phyloP scores from a whole-genome alignment of 2,888 invertebrate genomes.

The Proisotoma minuta region DNA sequence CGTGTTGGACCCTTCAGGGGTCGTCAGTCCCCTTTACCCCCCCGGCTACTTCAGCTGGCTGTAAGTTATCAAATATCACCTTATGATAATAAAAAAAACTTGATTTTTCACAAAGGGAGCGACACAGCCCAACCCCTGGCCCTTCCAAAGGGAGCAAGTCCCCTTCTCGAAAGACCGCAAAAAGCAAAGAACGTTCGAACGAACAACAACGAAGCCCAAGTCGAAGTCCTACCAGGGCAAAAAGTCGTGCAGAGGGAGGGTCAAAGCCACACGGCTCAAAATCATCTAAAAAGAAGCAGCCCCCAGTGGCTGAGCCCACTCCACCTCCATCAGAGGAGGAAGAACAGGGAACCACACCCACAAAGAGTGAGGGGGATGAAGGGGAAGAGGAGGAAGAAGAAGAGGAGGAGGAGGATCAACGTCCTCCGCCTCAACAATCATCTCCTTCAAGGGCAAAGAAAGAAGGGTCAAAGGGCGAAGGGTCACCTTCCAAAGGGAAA shows the following conservation, averaged over 20 bases:
- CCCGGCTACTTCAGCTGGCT: conserved; percentile 47
- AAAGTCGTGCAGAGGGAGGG: conserved; percentile 40
- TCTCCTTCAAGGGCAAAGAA: background rate
- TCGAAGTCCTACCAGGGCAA: conserved; percentile 44
- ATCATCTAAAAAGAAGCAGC: conserved; percentile 40
- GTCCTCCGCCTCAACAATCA: background rate
- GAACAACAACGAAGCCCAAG: conserved; percentile 30
- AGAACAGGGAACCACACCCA: background rate
- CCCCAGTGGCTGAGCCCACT: background rate
- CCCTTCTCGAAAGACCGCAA: conserved; percentile 29
- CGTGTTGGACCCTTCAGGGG: conserved; percentile 35
- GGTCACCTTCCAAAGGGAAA: background rate
- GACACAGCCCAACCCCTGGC: conserved; percentile 8
- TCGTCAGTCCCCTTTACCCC: conserved; percentile 46
- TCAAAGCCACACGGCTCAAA: conserved; percentile 39
- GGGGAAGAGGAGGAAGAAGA: background rate
- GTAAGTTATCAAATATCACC: conserved; percentile 33
- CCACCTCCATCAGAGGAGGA: conserved; percentile 2
- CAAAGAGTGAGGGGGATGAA: background rate
- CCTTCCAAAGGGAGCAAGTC: conserved; percentile 15
- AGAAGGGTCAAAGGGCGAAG: background rate
- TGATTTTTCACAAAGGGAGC: background rate
- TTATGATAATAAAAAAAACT: background rate
- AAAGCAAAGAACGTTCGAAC: background rate
- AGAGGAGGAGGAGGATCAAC: background rate